phyloP scores from a whole-genome alignment of 2,888 invertebrate species.

The Parascotia fuliginaria region DNA sequence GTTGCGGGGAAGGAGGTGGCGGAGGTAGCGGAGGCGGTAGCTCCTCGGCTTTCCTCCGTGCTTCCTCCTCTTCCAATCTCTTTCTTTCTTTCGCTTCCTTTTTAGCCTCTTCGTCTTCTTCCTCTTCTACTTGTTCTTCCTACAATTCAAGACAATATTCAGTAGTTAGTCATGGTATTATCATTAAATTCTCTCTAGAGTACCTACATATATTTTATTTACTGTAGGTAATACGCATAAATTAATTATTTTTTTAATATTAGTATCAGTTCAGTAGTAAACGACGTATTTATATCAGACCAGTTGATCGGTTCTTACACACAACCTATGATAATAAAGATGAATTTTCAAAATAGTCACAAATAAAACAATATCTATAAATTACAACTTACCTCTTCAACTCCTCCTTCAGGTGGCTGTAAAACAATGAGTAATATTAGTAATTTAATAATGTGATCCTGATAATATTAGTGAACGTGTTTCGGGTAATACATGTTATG shows the following conservation, averaged over 20 bases:
- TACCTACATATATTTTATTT: too few relatives aligned
- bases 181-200: not conserved
- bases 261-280: too few relatives aligned
- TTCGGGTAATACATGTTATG: too few relatives aligned
- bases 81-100: constrained; percentile 63
- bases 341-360: too few relatives aligned
- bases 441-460: too few relatives aligned
- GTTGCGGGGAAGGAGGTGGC: constrained; percentile 77
- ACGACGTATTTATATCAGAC: too few relatives aligned
- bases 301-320: too few relatives aligned
- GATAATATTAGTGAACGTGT: too few relatives aligned
- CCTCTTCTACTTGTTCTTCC: constrained; percentile 65
- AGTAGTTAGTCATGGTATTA: not conserved
- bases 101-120: constrained; percentile 72
- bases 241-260: too few relatives aligned
- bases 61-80: constrained; percentile 73
- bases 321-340: too few relatives aligned
- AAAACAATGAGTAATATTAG: constrained; percentile 8
- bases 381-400: constrained; percentile 59
- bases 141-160: constrained; percentile 13
- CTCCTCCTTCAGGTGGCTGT: constrained; percentile 73
- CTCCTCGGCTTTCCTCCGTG: constrained; percentile 71
- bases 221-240: too few relatives aligned
- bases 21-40: constrained; percentile 74
- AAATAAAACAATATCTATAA: too few relatives aligned